Base-by-base conservation (phyloP, 1,140 invertebrate genomes). In the Ridgeia piscesae region DNA sequence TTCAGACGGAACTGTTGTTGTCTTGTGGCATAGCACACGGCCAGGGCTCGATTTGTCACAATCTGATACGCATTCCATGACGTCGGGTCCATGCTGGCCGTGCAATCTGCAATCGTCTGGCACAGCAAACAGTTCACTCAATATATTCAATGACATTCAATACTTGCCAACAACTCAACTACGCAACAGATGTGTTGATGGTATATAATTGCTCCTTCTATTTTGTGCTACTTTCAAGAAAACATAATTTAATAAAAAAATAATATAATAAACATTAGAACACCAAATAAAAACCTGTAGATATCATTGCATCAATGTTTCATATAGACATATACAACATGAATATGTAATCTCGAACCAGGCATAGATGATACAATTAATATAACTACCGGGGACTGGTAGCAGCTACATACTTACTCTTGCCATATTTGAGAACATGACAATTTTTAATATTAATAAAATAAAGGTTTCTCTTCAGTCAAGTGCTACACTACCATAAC, bases 21-120 rank as follows among this genome's bases (percentile, higher is more conserved):
- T 89, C 97, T 96, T 34, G 97, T 96, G 58, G 97, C 95, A 94
- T 97, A 97, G 94, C 97, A 98, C 92, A 98, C 97, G 89, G 97
- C 97, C 92, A 97, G 95, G 1, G 97, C 97, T 95, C 97, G 95
- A 94, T 97, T 97, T 92, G 96, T 97, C 95, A 98, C 97, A 92
- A 97, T 96, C 94, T 97, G 97, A 94, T 97, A 98, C 9, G 97
- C 96, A 95, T 97, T 97, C 97, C 97, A 97, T 35, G 96, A 97
- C 94, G 97, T 97, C 35, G 96, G 94, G 95, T 97, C 97, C 97
- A 98, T 98, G 33, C 96, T 94, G 11, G 94, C 96, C 31, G 97
- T 98, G 94, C 97, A 98, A 91, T 97, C 96, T 94, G 95, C 96
- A 88, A 97, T 93, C 21, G 96, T 95, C 97, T 97, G 93, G 35